Base-by-base conservation (phyloP, 2,888 invertebrate genomes). In the Myopa tessellatipennis region DNA sequence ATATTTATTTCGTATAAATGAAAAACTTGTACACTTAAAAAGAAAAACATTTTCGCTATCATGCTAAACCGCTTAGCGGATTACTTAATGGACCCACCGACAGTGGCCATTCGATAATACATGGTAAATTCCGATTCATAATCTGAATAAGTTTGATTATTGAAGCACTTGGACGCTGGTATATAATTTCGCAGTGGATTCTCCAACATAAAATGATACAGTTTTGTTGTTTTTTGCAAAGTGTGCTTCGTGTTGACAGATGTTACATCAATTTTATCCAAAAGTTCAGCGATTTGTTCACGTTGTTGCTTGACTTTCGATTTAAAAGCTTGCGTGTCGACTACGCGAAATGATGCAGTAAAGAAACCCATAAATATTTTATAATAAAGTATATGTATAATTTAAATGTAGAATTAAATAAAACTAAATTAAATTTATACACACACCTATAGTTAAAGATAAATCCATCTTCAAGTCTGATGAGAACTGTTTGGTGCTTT, bases 51-150 rank as follows among this genome's bases (percentile, higher is more conserved):
- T 45, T 10, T 45, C 10, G 10, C 45, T 45, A 26, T 26, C 26
- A 26, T 26, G 26, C 26, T 26, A 2, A 26, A 26, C 1, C 1
- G 26, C 26, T 26, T 26, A 50, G 50, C 14, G 50, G 67, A 74
- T 80, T 79, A 84, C 75, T 86, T 86, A 18, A 83, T 84, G 4
- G 83, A 83, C 61, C 83, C 83, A 4, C 85, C 86, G 73, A 82
- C 82, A 6, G 84, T 84, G 55, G 86, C 85, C 82, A 89, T 88
- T 74, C 89, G 88, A 85, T 91, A 91, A 88, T 90, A 90, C 82
- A 88, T 86, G 78, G 82, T 83, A 74, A 86, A 88, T 79, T 89
- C 89, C 4, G 85, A 79, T 78, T 89, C 89, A 81, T 87, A 89
- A 78, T 87, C 88, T 40, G 82, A 76, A 81, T 84, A 89, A 16